Conservation (phyloP, 2,113 vertebrate species). For the Carassius gibelio region DNA sequence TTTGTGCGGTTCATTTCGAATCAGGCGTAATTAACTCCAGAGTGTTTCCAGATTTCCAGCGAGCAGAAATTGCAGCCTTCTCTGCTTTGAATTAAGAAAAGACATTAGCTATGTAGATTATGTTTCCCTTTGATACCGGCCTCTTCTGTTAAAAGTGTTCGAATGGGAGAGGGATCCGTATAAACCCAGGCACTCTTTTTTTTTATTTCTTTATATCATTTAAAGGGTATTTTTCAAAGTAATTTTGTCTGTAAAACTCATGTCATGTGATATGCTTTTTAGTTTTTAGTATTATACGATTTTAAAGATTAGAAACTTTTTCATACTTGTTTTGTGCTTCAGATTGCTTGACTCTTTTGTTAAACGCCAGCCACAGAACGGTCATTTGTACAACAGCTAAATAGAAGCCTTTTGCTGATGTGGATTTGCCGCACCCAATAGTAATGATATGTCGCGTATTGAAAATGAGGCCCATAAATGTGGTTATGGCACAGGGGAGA, state of each 20-base stretch:
- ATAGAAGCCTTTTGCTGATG: slow-evolving; percentile 64
- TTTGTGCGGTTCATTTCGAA: slow-evolving; percentile 99
- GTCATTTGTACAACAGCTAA: slow-evolving; percentile 76
- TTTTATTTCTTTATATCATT: background rate
- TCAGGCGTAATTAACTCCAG: slow-evolving; percentile 99
- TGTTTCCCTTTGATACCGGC: slow-evolving; percentile 93
- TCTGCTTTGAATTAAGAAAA: slow-evolving; percentile 94
- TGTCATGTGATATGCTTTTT: background rate
- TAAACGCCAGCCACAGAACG: slow-evolving; percentile 66
- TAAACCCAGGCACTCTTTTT: slow-evolving; percentile 52
- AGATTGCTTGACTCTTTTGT: slow-evolving; percentile 21
- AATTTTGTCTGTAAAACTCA: slow-evolving; percentile 13
- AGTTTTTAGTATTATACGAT: background rate
- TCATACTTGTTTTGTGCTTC: background rate
- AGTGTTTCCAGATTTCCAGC: slow-evolving; percentile 99
- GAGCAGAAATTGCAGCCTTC: slow-evolving; percentile 97
- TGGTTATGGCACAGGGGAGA: slow-evolving; percentile 77
- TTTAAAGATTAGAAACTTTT: background rate
- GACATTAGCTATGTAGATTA: slow-evolving; percentile 99
- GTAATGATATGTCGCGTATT: slow-evolving; percentile 86
- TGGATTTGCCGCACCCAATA: slow-evolving; percentile 75
- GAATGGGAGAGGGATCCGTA: slow-evolving; percentile 71
- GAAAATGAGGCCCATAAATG: slow-evolving; percentile 86
- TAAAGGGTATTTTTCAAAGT: background rate
- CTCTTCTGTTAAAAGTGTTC: slow-evolving; percentile 81